Evolutionary conservation across 2,888 invertebrate species (phyloP).

Genomic region (Microchrysa polita): DNA sequence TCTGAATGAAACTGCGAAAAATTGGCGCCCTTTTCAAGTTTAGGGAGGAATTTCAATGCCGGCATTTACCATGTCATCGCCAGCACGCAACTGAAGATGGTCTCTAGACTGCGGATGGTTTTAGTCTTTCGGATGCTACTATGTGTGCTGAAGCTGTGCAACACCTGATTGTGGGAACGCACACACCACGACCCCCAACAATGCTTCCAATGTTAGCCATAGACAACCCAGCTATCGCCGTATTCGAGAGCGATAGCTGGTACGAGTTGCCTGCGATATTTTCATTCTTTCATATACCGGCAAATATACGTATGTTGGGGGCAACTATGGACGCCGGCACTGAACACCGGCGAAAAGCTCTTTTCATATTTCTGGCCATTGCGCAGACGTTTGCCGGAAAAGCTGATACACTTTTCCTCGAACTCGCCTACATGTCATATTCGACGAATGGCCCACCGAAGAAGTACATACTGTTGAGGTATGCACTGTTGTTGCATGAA

Average conservation of each 20-base stretch:
- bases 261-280: not conserved
- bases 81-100: constrained; percentile 41
- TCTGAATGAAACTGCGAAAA: too few relatives aligned
- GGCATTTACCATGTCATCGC: constrained; percentile 37
- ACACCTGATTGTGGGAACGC: constrained; percentile 10
- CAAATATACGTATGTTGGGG: constrained; percentile 1
- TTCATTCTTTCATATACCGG: too few relatives aligned
- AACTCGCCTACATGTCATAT: too few relatives aligned
- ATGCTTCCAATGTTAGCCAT: constrained; percentile 20
- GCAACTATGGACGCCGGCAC: constrained; percentile 15
- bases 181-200: constrained; percentile 36
- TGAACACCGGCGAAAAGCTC: constrained; percentile 3
- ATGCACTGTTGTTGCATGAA: constrained; percentile 26
- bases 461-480: not conserved
- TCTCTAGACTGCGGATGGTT: constrained; percentile 27
- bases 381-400: not conserved
- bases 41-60: constrained; percentile 10
- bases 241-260: not conserved
- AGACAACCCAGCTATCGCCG: not conserved
- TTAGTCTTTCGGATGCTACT: constrained; percentile 12
- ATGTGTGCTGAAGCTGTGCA: too few relatives aligned
- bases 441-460: not conserved
- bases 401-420: constrained; percentile 22
- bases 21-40: not conserved
- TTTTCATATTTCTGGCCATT: not conserved